Percentiles rank a stretch among this genome's conserved stretches.
Evolutionary conservation across 1,140 invertebrate species (phyloP).

Genomic region (Drosophila guanche): DNA sequence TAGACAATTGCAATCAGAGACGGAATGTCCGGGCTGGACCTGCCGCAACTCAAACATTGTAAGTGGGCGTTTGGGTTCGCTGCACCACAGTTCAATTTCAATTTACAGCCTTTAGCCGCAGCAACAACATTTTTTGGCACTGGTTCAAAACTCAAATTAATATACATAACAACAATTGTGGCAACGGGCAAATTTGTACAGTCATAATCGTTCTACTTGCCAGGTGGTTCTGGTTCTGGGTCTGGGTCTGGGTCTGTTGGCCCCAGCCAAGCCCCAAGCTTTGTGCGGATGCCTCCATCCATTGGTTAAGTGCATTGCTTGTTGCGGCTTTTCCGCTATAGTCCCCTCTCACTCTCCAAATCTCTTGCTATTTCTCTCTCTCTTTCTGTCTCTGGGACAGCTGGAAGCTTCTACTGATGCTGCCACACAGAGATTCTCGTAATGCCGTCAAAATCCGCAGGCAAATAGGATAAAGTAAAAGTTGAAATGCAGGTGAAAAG

Average conservation of each 20-base stretch:
- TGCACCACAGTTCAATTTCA: constrained; percentile 16
- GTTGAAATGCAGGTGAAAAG: constrained; percentile 59
- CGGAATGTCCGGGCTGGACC: background rate
- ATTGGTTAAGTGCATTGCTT: constrained; percentile 50
- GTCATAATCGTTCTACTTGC: constrained; percentile 57
- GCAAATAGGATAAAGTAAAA: constrained; percentile 57
- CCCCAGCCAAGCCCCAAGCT: background rate
- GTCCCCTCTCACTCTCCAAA: too few species aligned
- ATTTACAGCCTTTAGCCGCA: constrained; percentile 13
- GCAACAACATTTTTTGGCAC: constrained; percentile 29
- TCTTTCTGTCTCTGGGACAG: constrained; percentile 2
- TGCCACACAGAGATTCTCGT: constrained; percentile 15
- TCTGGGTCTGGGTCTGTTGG: background rate
- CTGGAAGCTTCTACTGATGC: background rate
- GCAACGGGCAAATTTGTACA: constrained; percentile 60
- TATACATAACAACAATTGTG: constrained; percentile 60
- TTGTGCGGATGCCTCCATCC: constrained; percentile 8
- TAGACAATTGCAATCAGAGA: too few species aligned
- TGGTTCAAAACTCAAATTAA: constrained; percentile 59
- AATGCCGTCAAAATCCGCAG: constrained; percentile 51
- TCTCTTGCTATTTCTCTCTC: constrained; percentile 14
- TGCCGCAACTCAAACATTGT: constrained; percentile 15
- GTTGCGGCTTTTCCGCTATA: constrained; percentile 52
- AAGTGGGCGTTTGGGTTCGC: background rate
- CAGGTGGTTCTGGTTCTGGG: background rate